Conservation (phyloP, 2,113 vertebrate species). For the Origma solitaria region DNA sequence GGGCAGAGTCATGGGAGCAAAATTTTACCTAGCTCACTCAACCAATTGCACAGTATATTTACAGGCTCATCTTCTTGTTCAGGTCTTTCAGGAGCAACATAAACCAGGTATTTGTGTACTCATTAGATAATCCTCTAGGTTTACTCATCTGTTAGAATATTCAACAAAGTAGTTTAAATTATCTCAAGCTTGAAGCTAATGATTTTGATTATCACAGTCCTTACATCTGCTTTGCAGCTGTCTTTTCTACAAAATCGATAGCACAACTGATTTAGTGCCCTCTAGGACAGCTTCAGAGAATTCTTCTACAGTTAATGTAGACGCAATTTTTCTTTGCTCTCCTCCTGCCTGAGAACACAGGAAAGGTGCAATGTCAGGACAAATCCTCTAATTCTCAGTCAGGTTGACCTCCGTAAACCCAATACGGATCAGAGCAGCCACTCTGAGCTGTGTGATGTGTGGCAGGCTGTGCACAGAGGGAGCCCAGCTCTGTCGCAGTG, state of each 20-base stretch:
- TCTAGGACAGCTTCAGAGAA: constrained; percentile 18
- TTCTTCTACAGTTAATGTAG: constrained; percentile 22
- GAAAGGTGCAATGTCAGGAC: constrained; percentile 25
- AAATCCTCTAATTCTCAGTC: neutral
- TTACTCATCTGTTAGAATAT: neutral
- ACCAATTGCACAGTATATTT: neutral
- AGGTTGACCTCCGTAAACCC: neutral
- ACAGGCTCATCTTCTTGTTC: neutral
- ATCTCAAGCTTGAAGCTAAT: neutral
- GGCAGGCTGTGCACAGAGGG: neutral
- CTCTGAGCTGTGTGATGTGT: neutral
- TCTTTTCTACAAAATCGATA: neutral
- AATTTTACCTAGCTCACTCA: neutral
- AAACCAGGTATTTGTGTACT: neutral
- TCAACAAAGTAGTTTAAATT: neutral
- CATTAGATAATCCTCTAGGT: neutral
- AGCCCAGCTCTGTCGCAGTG: neutral
- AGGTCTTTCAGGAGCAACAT: neutral
- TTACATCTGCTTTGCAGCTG: constrained; percentile 20
- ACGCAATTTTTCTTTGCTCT: constrained; percentile 7
- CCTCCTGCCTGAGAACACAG: neutral
- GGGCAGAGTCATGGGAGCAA: neutral
- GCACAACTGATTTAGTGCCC: constrained; percentile 14
- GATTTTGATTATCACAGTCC: neutral
- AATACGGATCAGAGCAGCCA: neutral